A percentile compares a stretch with the other conserved stretches of the same genome.
Evolutionary conservation across 2,113 vertebrate species (phyloP).

Genomic region (Hydrolagus affinis): DNA sequence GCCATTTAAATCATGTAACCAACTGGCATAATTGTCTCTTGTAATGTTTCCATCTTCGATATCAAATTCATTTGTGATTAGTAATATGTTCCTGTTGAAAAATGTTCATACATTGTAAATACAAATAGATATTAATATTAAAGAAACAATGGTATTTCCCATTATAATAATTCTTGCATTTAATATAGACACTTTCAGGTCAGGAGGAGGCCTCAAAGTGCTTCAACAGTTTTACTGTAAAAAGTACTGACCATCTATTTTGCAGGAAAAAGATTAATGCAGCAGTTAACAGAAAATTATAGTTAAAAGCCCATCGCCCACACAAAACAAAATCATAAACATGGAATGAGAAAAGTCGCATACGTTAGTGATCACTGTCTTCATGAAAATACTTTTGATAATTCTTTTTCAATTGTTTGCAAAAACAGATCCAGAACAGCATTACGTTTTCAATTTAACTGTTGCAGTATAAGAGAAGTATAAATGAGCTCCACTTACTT

Average conservation of each 20-base stretch:
- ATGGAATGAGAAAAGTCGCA: too few species aligned
- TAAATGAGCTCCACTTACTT: slow-evolving; percentile 47
- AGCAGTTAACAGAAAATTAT: too few species aligned
- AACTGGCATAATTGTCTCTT: slow-evolving; percentile 52
- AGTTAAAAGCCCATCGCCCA: too few species aligned
- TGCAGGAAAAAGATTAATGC: too few species aligned
- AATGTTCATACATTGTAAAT: slow-evolving; percentile 18
- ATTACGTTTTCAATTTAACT: not conserved
- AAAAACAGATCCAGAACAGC: not conserved
- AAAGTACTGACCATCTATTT: too few species aligned
- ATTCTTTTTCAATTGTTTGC: not conserved
- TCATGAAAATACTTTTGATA: not conserved
- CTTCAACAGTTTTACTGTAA: too few species aligned
- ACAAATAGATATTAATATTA: not conserved
- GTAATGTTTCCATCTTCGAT: slow-evolving; percentile 65
- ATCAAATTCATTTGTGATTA: slow-evolving; percentile 67
- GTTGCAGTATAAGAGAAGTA: not conserved
- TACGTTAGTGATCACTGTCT: not conserved
- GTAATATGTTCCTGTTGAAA: slow-evolving; percentile 69
- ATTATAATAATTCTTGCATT: not conserved
- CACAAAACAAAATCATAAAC: too few species aligned
- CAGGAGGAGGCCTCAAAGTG: too few species aligned
- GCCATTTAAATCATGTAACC: slow-evolving; percentile 52
- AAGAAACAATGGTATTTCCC: not conserved
- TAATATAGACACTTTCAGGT: not conserved